Conservation (phyloP, 1,140 invertebrate species). For the Aphidius ervi region DNA sequence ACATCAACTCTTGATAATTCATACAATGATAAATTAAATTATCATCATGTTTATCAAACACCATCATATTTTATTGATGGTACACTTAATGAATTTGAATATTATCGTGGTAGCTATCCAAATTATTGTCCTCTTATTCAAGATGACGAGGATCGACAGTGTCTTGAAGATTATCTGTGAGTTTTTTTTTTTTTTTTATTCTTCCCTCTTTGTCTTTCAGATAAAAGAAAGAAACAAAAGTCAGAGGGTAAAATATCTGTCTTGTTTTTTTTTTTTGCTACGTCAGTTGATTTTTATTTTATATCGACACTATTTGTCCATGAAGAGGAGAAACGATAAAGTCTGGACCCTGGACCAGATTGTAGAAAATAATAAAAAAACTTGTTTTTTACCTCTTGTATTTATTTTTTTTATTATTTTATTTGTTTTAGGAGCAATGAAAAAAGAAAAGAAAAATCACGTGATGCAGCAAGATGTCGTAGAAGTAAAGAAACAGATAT, state of each 20-base stretch:
- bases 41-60: not conserved
- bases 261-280: too few species aligned
- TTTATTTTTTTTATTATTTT: slow-evolving; percentile 12
- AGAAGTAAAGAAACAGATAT: slow-evolving; percentile 92
- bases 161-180: slow-evolving; percentile 42
- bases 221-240: too few species aligned
- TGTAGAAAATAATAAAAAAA: too few species aligned
- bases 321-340: too few species aligned
- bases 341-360: too few species aligned
- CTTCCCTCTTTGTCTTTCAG: slow-evolving; percentile 11
- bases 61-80: not conserved
- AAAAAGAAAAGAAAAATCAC: slow-evolving; percentile 93
- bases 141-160: slow-evolving; percentile 26
- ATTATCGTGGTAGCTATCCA: slow-evolving; percentile 7
- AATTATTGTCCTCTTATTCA: slow-evolving; percentile 19
- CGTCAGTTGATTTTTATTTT: too few species aligned
- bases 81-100: not conserved
- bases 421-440: slow-evolving; percentile 80
- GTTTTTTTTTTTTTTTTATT: slow-evolving; percentile 31
- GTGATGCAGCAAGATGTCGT: slow-evolving; percentile 88
- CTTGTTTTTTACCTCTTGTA: not conserved
- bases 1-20: slow-evolving; percentile 2
- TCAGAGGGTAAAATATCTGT: too few species aligned
- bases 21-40: slow-evolving; percentile 10
- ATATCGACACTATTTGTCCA: too few species aligned